Conservation (phyloP, 2,888 invertebrate genomes). For the Cotesia congregata region DNA sequence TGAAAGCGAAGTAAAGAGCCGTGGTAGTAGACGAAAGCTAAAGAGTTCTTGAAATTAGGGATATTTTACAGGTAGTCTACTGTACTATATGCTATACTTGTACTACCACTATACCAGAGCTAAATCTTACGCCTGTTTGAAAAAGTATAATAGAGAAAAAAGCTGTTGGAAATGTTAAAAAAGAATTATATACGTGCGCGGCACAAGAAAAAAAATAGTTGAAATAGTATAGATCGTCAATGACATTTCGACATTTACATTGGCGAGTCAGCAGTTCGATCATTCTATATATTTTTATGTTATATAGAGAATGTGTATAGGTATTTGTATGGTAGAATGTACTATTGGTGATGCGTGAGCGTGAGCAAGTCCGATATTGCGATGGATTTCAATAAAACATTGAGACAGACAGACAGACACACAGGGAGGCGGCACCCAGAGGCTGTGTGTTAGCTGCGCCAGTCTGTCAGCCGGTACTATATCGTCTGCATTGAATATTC, state of each 20-base stretch:
- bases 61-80: not conserved
- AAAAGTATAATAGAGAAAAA: conserved; percentile 2
- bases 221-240: conserved; percentile 25
- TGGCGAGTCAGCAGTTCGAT: conserved; percentile 42
- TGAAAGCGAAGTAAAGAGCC: not conserved
- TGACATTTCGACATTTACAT: conserved; percentile 15
- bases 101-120: no score
- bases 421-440: conserved; percentile 36
- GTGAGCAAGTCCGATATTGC: conserved; percentile 54
- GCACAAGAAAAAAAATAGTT: conserved; percentile 22
- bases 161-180: conserved; percentile 14
- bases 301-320: conserved; percentile 10
- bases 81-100: no score
- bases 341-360: conserved; percentile 46
- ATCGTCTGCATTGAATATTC: conserved; percentile 57
- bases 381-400: conserved; percentile 65
- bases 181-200: conserved; percentile 1
- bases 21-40: not conserved
- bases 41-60: conserved; percentile 32
- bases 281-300: conserved; percentile 1
- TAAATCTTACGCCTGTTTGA: not conserved
- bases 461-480: conserved; percentile 53
- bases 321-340: conserved; percentile 30
- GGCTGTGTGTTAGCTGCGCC: conserved; percentile 29
- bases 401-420: conserved; percentile 59